A percentile compares a stretch with the other conserved stretches of the same genome.
These are phyloP conservation scores for Canis aureus DNA, from an alignment of 2,113 vertebrate genomes.

Conservation along the genomic window DNA sequence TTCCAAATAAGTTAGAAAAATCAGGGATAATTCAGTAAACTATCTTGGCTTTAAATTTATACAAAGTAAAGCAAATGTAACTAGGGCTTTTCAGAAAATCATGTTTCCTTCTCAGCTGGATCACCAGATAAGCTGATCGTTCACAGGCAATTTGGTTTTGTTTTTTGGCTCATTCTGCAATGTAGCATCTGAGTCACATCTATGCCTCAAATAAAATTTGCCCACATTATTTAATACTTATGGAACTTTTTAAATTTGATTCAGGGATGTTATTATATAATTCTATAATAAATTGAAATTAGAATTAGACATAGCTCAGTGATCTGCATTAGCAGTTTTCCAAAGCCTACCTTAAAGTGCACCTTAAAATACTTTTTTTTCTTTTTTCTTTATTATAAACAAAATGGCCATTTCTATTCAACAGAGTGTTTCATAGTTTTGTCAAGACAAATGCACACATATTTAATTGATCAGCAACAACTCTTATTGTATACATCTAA, in stretches of 20 bases:
- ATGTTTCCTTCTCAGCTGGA: background rate
- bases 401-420: background rate
- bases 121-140: background rate
- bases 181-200: background rate
- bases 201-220: background rate
- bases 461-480: background rate
- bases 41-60: background rate
- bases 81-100: background rate
- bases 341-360: background rate
- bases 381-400: background rate
- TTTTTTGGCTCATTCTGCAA: background rate
- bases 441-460: background rate
- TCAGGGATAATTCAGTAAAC: slow-evolving; percentile 15
- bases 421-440: background rate
- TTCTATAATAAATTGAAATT: slow-evolving; percentile 21
- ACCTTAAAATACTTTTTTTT: background rate
- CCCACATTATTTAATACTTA: background rate
- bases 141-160: background rate
- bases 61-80: background rate
- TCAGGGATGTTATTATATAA: background rate
- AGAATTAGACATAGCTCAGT: background rate
- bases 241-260: background rate
- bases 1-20: slow-evolving; percentile 45
- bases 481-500: background rate
- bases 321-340: background rate